Conservation (phyloP, 1,140 invertebrate genomes). For the Brachionus calyciflorus region DNA sequence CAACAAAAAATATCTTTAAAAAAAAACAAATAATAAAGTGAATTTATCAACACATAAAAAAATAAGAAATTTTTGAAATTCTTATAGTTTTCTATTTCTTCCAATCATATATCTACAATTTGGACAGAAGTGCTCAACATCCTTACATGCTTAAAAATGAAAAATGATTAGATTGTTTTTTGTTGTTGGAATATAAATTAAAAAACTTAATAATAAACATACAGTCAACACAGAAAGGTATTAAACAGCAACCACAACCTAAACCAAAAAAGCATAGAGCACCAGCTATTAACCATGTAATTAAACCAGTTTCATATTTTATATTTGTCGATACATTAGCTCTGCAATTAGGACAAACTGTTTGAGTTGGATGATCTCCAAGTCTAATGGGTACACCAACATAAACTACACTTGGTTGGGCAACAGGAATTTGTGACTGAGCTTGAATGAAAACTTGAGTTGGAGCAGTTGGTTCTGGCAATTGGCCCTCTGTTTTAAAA, state of each 20-base stretch:
- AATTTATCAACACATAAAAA: too few species aligned
- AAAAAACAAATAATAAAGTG: too few species aligned
- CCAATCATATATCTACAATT: conserved; percentile 12
- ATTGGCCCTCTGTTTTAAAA: background rate
- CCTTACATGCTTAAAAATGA: background rate
- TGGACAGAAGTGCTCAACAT: conserved; percentile 20
- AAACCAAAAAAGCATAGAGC: background rate
- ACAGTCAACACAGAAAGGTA: conserved; percentile 10
- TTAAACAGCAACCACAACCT: background rate
- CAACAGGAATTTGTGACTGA: background rate
- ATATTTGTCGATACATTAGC: background rate
- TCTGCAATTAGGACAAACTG: background rate
- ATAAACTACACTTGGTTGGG: background rate
- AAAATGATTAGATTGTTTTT: background rate
- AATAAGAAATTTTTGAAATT: too few species aligned
- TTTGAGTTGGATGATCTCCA: background rate
- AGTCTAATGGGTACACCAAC: background rate
- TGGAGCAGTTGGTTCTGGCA: background rate
- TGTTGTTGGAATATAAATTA: too few species aligned
- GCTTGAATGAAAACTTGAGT: background rate
- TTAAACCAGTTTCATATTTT: background rate
- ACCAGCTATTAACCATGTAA: background rate
- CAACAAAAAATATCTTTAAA: too few species aligned
- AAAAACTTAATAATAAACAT: background rate
- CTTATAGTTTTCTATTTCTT: conserved; percentile 13